Conservation (phyloP, 2,113 vertebrate genomes). For the Terrapene triunguis region DNA sequence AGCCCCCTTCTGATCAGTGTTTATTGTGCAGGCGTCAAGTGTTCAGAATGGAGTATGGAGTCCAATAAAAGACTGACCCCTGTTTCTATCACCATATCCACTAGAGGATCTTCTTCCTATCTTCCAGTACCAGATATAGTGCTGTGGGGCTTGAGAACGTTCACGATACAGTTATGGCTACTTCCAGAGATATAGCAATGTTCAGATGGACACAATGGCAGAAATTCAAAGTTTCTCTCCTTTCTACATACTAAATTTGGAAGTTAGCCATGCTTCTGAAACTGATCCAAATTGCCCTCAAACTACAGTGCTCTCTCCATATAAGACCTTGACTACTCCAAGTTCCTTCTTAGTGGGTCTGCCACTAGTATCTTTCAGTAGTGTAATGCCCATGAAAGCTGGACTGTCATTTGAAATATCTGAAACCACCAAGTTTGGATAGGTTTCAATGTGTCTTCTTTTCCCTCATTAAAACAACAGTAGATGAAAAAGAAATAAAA, state of each 20-base stretch:
- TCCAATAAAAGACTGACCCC: background rate
- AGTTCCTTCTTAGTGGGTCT: background rate
- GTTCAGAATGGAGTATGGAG: background rate
- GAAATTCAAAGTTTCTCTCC: background rate
- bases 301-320: rapidly evolving
- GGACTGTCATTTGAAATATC: background rate
- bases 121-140: no score
- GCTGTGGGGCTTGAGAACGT: background rate
- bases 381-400: background rate
- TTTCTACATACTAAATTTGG: background rate
- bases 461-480: conserved; percentile 7
- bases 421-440: background rate
- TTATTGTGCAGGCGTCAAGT: background rate
- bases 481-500: background rate
- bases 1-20: background rate
- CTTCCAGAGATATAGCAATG: no score
- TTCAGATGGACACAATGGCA: background rate
- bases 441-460: background rate
- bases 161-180: background rate
- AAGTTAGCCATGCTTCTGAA: background rate
- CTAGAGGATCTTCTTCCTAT: no score
- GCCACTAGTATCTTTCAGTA: background rate
- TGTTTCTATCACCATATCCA: no score
- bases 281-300: background rate
- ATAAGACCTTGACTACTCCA: rapidly evolving